Evolutionary conservation across 2,113 vertebrate genomes (phyloP).

Genomic region (Oncorhynchus kisutch): DNA sequence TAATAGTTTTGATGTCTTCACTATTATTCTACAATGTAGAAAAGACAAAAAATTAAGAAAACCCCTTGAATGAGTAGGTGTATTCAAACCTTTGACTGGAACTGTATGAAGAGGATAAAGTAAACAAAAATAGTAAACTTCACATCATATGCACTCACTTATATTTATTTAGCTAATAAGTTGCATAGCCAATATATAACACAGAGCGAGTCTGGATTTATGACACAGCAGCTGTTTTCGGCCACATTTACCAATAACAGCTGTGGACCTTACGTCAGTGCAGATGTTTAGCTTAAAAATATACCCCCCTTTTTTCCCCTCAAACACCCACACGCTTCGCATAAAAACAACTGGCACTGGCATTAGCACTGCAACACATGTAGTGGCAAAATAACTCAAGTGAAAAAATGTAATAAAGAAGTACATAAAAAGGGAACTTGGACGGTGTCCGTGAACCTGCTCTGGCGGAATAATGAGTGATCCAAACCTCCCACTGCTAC

Average conservation of each 20-base stretch:
- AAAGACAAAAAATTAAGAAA: too few relatives aligned
- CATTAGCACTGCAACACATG: conserved; percentile 14
- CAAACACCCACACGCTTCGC: conserved; percentile 1
- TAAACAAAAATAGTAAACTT: conserved; percentile 2
- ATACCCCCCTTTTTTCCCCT: conserved; percentile 32
- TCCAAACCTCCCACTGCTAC: conserved; percentile 76
- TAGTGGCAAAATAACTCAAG: conserved; percentile 18
- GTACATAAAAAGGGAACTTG: conserved; percentile 39
- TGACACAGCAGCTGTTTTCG: conserved; percentile 45
- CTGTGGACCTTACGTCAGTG: conserved; percentile 40
- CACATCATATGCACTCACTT: conserved; percentile 1
- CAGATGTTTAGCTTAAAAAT: conserved; percentile 64
- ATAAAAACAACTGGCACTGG: neutral
- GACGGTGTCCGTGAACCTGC: conserved; percentile 43
- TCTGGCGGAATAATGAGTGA: conserved; percentile 46
- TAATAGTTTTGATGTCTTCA: too few relatives aligned
- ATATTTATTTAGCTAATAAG: conserved; percentile 14
- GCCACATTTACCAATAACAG: conserved; percentile 42
- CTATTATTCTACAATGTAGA: too few relatives aligned
- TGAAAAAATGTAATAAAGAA: conserved; percentile 30
- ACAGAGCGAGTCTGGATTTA: neutral
- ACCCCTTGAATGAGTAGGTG: too few relatives aligned
- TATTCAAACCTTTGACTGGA: too few relatives aligned
- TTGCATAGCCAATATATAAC: conserved; percentile 15
- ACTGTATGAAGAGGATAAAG: neutral